Evolutionary conservation across 2,113 vertebrate genomes (phyloP), one percentile per base, ranked within the genome.

Genomic region (Bos taurus): DNA sequence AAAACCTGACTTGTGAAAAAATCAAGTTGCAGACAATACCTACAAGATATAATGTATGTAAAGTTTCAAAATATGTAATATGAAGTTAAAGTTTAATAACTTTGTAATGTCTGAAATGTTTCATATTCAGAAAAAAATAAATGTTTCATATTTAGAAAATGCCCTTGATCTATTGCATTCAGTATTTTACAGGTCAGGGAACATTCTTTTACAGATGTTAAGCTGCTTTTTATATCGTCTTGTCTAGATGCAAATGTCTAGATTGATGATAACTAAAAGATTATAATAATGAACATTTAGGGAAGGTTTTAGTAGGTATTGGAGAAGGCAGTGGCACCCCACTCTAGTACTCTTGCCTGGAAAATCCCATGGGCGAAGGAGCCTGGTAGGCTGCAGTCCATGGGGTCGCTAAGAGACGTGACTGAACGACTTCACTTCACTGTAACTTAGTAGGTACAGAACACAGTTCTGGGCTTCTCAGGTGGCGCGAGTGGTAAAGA

Each of bases 51-150:
- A 91, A n/a, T 77, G 52, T 67, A 91, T 94, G 2, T 90, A 50
- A 48, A 52, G 2, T 23, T 95, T 89, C 36, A 82, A 50, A 82
- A 86, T 97, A 60, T 13, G 1, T 95, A 60, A 56, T 82, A 82
- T 12, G 17, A 84, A 88, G 23, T 88, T 95, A 57, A 91, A 88
- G 82, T 36, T 52, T 90, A 81, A 82, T 86, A 59, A 36, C 28
- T 28, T 89, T 97, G 52, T 91, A 83, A 57, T 81, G 13, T 97
- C 64, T 88, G 57, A 84, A 82, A 71, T 62, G 43, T 88, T 96
- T 82, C 10, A 54, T 80, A 48, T 82, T 80, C 59, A 52, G 36
- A 48, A 84, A 74, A 86, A 86, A 85, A 80, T 60, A 2, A 30
- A 62, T 62, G 56, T 85, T 96, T 86, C 10, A 33, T 88, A 48